These are phyloP conservation scores for Tigriopus californicus DNA, from an alignment of 2,888 invertebrate genomes.

Conservation along the genomic window DNA sequence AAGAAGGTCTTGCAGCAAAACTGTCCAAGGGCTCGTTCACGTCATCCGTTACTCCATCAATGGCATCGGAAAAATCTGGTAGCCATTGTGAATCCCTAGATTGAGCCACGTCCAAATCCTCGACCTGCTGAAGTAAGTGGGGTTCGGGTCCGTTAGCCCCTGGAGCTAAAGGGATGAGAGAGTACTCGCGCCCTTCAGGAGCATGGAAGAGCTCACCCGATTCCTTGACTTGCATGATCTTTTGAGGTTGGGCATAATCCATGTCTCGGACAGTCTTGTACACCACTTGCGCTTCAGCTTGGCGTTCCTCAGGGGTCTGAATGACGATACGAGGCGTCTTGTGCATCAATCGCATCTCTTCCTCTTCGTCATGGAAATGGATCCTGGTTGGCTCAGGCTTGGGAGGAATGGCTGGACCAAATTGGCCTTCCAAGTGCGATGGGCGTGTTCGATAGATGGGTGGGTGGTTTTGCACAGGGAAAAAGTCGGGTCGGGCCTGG, in stretches of 20 bases:
- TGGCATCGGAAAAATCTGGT: conserved; percentile 7
- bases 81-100: not conserved
- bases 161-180: not conserved
- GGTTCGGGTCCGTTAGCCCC: not conserved
- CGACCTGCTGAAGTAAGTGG: not conserved
- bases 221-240: conserved; percentile 1
- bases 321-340: not conserved
- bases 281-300: not conserved
- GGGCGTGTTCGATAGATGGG: conserved; percentile 1
- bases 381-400: not conserved
- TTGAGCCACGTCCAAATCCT: not conserved
- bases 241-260: not conserved
- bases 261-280: conserved; percentile 13
- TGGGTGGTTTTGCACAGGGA: not conserved
- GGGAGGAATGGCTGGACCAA: conserved; percentile 9
- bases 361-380: not conserved
- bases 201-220: conserved; percentile 6
- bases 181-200: not conserved
- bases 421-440: conserved; percentile 1
- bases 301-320: too few species aligned
- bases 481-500: conserved; percentile 7
- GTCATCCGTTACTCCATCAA: not conserved
- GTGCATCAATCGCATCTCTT: too few species aligned
- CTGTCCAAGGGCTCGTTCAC: not conserved
- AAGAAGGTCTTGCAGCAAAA: not conserved